Conservation (phyloP, 2,113 vertebrate genomes). For the Oceanodroma tethys region DNA sequence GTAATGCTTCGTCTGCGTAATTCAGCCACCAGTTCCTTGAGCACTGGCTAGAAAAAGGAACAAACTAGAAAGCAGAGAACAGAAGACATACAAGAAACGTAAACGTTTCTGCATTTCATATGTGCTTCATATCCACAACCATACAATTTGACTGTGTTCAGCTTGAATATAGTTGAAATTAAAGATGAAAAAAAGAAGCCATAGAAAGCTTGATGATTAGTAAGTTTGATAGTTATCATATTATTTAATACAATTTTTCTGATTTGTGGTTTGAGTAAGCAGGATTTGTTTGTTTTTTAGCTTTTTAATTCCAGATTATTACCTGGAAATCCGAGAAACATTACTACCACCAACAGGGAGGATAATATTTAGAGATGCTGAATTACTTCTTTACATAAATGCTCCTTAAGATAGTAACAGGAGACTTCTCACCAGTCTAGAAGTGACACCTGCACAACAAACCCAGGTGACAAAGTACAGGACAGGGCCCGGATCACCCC, state of each 20-base stretch:
- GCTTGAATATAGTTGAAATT: neutral
- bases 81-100: fast-evolving
- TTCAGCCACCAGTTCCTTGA: neutral
- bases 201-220: neutral
- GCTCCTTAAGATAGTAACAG: fast-evolving
- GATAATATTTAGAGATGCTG: neutral
- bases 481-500: fast-evolving
- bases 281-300: neutral
- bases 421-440: fast-evolving
- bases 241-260: neutral
- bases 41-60: neutral
- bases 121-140: neutral
- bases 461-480: fast-evolving
- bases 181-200: neutral
- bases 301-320: neutral
- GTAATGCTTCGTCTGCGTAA: neutral
- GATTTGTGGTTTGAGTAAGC: neutral
- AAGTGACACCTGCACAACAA: fast-evolving
- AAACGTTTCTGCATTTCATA: neutral
- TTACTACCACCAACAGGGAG: fast-evolving
- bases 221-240: neutral
- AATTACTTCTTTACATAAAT: neutral
- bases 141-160: neutral
- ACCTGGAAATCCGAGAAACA: neutral
- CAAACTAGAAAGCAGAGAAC: neutral